Base-by-base conservation (phyloP, 2,888 invertebrate genomes). In the Drosophila basisetae region DNA sequence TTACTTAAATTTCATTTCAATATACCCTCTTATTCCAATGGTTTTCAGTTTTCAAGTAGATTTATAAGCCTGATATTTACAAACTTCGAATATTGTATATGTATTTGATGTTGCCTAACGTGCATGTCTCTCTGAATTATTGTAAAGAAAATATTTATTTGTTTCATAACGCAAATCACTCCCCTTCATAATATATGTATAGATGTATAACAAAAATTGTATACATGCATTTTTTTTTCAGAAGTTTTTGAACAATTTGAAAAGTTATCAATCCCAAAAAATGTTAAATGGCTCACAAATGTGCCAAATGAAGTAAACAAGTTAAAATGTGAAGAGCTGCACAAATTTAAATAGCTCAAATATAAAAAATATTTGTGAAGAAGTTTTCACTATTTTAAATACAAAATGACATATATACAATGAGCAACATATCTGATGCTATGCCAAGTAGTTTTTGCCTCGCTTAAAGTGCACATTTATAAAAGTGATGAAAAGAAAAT, bases 21-120 rank as follows among this genome's bases (percentile, higher is more conserved):
- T 59, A 56, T 70, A 77, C 80, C 81, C 84, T 84, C 76, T 62
- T 59, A 52, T 28, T 33, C 52, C 55, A 80, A 62, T 62, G 33
- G 63, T 56, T 52, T 69, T 53, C 43, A 41, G 47, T 47, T 25
- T 16, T 47, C 59, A 54, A 78, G 69, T 85, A 73, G 76, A 73
- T 81, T 83, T 78, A 80, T 84, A 83, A 70, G 84, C 83, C 82
- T 84, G 88, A 89, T 93, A 93, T 93, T 91, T 92, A 92, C 92
- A 85, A 88, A 91, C 55, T 90, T 87, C 85, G 82, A 66, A 72
- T 72, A 41, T 69, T 56, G 54, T 67, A 41, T 52, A 64, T 55
- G 41, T 67, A 41, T 52, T 68, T 55, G 37, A 65, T 54, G 54
- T 59, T 41, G 37, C 31, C 11, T 53, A 53, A 60, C 60, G 35